Conservation (phyloP, 2,113 vertebrate genomes). For the Toxotes jaculatrix region DNA sequence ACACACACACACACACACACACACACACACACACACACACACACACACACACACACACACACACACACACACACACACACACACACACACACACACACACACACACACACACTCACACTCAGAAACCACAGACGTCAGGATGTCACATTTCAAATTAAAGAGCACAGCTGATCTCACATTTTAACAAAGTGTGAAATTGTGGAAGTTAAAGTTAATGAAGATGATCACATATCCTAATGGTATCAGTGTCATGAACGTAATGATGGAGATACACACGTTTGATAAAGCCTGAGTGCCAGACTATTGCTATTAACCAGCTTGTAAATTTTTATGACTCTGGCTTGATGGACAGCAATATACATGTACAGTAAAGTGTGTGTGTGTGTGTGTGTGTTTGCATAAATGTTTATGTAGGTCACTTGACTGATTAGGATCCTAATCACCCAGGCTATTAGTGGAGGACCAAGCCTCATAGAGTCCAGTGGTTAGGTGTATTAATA, state of each 20-base stretch:
- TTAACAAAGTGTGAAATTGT: constrained; percentile 66
- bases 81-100: background rate
- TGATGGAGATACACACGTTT: constrained; percentile 45
- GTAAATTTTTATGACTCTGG: constrained; percentile 46
- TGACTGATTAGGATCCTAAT: constrained; percentile 28
- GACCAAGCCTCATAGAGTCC: constrained; percentile 6
- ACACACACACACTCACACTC: constrained; percentile 1
- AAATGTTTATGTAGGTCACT: constrained; percentile 8
- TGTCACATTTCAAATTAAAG: constrained; percentile 33
- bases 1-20: constrained; percentile 14
- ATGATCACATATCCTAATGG: constrained; percentile 46
- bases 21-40: constrained; percentile 26
- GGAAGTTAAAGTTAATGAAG: constrained; percentile 56
- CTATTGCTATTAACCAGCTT: constrained; percentile 45
- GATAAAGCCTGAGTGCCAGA: constrained; percentile 48
- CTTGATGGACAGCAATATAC: constrained; percentile 5
- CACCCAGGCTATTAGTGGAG: constrained; percentile 25
- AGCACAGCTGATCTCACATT: constrained; percentile 19
- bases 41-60: constrained; percentile 14
- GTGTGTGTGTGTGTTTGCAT: constrained; percentile 9
- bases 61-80: constrained; percentile 1
- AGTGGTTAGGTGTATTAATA: constrained; percentile 16
- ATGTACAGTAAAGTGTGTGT: constrained; percentile 12
- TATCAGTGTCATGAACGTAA: constrained; percentile 37
- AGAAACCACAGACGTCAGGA: background rate